Conservation (phyloP, 2,888 invertebrate species). For the Spilosoma lubricipeda region DNA sequence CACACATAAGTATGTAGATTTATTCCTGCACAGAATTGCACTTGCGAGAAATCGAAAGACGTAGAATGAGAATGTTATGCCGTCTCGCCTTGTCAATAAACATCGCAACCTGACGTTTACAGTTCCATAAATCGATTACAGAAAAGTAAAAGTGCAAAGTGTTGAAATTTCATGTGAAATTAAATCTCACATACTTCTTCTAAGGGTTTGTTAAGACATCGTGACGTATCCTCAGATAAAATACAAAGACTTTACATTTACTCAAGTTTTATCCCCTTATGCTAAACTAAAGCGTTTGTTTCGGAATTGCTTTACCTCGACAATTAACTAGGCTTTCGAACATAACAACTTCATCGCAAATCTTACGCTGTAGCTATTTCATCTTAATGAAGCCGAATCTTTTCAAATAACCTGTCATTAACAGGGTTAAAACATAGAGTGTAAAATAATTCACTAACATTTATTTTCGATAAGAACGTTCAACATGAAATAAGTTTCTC, state of each 20-base stretch:
- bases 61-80: too few species aligned
- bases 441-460: not conserved
- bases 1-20: too few species aligned
- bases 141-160: not conserved
- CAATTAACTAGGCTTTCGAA: too few species aligned
- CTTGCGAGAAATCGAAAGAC: too few species aligned
- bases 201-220: not conserved
- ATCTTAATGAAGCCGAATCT: not conserved
- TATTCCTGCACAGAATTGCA: too few species aligned
- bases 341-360: not conserved
- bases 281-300: too few species aligned
- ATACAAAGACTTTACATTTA: too few species aligned
- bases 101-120: too few species aligned
- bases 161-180: not conserved
- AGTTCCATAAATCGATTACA: too few species aligned
- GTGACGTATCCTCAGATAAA: not conserved
- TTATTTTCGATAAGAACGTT: not conserved
- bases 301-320: too few species aligned
- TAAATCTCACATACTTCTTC: not conserved
- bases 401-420: not conserved
- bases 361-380: not conserved
- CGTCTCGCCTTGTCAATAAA: too few species aligned
- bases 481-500: not conserved
- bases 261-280: too few species aligned
- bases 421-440: not conserved